Percentiles rank a stretch among this genome's conserved stretches.
Conservation (phyloP, 2,888 invertebrate genomes). For the Phasia obesa region DNA sequence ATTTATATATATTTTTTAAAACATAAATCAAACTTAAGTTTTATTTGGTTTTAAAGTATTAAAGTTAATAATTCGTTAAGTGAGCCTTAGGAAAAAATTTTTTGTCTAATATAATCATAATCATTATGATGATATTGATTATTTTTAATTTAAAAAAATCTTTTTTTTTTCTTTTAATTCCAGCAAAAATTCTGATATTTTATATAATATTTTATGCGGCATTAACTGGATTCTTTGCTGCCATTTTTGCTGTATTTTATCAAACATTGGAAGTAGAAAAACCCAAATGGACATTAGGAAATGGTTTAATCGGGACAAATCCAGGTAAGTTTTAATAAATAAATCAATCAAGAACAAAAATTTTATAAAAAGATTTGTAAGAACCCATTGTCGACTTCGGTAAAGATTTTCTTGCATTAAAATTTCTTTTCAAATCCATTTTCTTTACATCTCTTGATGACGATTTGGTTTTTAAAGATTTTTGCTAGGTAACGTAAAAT, state of each 20-base stretch:
- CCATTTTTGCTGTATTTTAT: constrained; percentile 96
- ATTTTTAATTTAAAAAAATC: neutral
- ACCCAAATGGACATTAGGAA: constrained; percentile 95
- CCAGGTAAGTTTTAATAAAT: constrained; percentile 87
- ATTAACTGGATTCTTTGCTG: constrained; percentile 96
- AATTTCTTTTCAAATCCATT: too few species aligned
- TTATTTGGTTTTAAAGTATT: too few species aligned
- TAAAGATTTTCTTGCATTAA: neutral
- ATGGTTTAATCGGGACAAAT: constrained; percentile 95
- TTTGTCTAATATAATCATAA: neutral
- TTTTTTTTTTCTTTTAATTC: constrained; percentile 74
- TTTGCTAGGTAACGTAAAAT: too few species aligned
- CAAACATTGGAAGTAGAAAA: constrained; percentile 92
- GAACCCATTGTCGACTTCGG: too few species aligned
- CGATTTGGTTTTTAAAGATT: too few species aligned
- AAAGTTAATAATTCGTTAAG: too few species aligned
- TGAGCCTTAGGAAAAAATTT: too few species aligned
- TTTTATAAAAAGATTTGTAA: too few species aligned
- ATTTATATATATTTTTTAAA: too few species aligned
- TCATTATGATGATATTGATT: neutral
- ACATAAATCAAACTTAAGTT: too few species aligned
- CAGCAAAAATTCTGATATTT: constrained; percentile 97
- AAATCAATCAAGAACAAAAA: too few species aligned
- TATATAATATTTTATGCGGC: constrained; percentile 97
- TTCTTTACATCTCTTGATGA: too few species aligned